Percentiles rank a stretch among this genome's conserved stretches.
These are phyloP conservation scores for Drosophila sturtevanti DNA, from an alignment of 1,140 invertebrate genomes.

Conservation along the genomic window DNA sequence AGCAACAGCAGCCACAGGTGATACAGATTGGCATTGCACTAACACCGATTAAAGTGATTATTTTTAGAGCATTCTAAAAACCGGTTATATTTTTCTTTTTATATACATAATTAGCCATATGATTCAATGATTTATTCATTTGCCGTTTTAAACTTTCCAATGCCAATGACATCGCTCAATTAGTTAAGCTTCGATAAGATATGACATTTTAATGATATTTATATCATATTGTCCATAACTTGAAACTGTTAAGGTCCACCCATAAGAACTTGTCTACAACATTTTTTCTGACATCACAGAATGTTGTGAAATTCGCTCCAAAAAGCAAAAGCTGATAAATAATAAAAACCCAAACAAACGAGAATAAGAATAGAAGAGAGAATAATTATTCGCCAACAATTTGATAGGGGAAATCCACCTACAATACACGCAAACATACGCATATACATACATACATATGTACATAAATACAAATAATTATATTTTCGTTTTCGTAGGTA, in stretches of 20 bases:
- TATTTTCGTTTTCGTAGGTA: too few species aligned
- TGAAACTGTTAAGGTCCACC: slow-evolving; percentile 1
- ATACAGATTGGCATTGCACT: slow-evolving; percentile 38
- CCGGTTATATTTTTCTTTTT: slow-evolving; percentile 25
- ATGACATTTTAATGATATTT: not conserved
- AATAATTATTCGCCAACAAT: too few species aligned
- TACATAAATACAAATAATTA: too few species aligned
- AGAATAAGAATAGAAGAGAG: not conserved
- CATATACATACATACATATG: too few species aligned
- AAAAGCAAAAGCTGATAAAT: slow-evolving; percentile 11
- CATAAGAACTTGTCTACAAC: not conserved
- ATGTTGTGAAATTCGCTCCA: slow-evolving; percentile 10
- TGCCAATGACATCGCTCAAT: slow-evolving; percentile 3
- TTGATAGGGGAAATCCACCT: too few species aligned
- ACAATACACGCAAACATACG: too few species aligned
- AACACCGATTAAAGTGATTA: slow-evolving; percentile 26
- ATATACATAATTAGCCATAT: slow-evolving; percentile 28
- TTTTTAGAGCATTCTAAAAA: slow-evolving; percentile 56
- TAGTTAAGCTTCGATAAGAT: not conserved
- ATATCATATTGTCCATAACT: not conserved
- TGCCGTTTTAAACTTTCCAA: slow-evolving; percentile 8
- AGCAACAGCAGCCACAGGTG: slow-evolving; percentile 37
- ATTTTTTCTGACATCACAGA: not conserved
- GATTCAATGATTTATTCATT: slow-evolving; percentile 2
- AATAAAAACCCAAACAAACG: not conserved